phyloP scores from a whole-genome alignment of 2,113 vertebrate species.

The Phocoena sinus region DNA sequence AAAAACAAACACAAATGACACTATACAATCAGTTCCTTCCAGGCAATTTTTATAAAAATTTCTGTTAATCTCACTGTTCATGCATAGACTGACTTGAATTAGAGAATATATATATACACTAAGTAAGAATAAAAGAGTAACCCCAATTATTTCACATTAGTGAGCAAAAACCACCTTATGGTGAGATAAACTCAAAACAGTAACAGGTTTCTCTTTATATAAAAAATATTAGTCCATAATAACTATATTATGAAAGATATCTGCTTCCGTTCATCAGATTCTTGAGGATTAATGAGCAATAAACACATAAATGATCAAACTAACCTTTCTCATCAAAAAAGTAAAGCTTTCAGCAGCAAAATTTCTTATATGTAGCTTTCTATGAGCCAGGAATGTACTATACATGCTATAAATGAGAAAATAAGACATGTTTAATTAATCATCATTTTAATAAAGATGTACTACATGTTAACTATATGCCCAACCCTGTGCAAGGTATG shows the following conservation, averaged over 20 bases:
- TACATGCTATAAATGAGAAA: constrained; percentile 85
- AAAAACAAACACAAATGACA: not conserved
- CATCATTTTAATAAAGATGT: not conserved
- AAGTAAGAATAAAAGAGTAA: not conserved
- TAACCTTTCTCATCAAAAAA: constrained; percentile 97
- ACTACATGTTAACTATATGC: not conserved
- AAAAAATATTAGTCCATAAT: not conserved
- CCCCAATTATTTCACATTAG: not conserved
- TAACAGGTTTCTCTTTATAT: not conserved
- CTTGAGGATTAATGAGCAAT: not conserved
- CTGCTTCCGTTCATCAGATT: not conserved
- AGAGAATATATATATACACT: not conserved
- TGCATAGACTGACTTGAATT: not conserved
- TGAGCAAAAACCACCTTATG: not conserved
- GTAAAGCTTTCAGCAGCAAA: constrained; percentile 99
- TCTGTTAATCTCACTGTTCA: not conserved
- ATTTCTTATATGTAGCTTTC: constrained; percentile 94
- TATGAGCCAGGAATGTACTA: constrained; percentile 93
- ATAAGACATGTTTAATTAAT: not conserved
- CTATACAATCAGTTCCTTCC: not conserved
- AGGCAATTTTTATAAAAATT: not conserved
- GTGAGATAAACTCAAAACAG: not conserved
- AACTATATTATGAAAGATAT: not conserved
- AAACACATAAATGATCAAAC: constrained; percentile 44
- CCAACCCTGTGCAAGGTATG: not conserved